A percentile compares a stretch with the other conserved stretches of the same genome.
phyloP scores from a whole-genome alignment of 37 sponge, comb jelly and placozoan species.

The Dysidea cf. avara region DNA sequence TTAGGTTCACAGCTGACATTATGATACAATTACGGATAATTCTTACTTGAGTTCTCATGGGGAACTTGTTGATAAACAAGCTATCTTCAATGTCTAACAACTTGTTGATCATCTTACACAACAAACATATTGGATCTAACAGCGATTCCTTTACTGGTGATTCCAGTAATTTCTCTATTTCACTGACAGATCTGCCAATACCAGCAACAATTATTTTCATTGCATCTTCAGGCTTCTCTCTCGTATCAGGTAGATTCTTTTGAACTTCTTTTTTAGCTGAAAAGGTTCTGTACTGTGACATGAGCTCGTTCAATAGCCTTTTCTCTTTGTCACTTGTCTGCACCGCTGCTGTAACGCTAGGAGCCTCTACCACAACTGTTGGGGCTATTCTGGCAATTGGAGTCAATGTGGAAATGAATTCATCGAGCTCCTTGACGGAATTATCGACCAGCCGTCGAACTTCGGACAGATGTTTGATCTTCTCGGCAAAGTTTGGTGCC shows the following conservation, averaged over 20 bases:
- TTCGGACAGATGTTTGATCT: conserved; percentile 48
- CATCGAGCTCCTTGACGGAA: conserved; percentile 47
- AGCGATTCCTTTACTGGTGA: conserved; percentile 36
- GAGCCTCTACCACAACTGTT: background rate
- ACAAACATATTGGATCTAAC: conserved; percentile 41
- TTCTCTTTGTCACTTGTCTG: conserved; percentile 39
- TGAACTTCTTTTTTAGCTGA: conserved; percentile 52
- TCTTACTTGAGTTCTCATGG: conserved; percentile 87
- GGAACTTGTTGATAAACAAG: conserved; percentile 81
- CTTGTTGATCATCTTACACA: conserved; percentile 44
- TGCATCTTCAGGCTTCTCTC: conserved; percentile 31
- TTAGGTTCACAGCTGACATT: conserved; percentile 5
- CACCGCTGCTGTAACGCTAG: background rate
- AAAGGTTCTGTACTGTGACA: conserved; percentile 19
- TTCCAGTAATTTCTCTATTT: conserved; percentile 23
- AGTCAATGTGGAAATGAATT: conserved; percentile 32
- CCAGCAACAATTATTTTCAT: conserved; percentile 27
- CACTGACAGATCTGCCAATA: conserved; percentile 25
- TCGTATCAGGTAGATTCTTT: conserved; percentile 11
- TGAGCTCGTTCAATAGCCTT: conserved; percentile 30
- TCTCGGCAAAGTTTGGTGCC: conserved; percentile 38
- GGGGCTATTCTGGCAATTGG: background rate
- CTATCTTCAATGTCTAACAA: conserved; percentile 84
- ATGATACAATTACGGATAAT: too few species aligned
- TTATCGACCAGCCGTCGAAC: conserved; percentile 53